These are phyloP conservation scores for Euura lappo DNA, from an alignment of 1,140 invertebrate genomes.

Conservation along the genomic window DNA sequence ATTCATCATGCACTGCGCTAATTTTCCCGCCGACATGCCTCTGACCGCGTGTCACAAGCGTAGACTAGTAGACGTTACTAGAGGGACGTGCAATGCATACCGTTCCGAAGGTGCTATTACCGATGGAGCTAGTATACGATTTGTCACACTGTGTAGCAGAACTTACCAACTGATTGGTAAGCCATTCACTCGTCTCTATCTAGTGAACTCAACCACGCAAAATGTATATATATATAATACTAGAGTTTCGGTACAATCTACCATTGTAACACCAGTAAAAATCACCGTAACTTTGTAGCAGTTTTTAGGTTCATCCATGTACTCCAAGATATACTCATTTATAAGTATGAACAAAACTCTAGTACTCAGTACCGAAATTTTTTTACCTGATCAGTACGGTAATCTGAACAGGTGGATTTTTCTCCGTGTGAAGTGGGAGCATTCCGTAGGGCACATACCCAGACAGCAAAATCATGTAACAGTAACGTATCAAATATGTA, in stretches of 20 bases:
- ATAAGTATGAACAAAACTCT: neutral
- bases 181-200: neutral
- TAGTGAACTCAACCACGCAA: neutral
- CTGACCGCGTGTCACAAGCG: neutral
- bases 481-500: too few species aligned
- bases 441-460: too few species aligned
- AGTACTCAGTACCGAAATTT: too few species aligned
- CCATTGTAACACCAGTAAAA: neutral
- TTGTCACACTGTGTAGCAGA: too few species aligned
- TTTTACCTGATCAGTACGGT: too few species aligned
- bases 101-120: neutral
- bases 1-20: neutral
- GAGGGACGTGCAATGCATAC: neutral
- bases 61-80: neutral
- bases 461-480: too few species aligned
- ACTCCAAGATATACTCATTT: neutral
- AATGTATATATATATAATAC: neutral
- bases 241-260: neutral
- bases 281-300: conserved; percentile 2
- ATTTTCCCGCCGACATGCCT: neutral
- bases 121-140: too few species aligned
- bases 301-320: neutral
- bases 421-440: too few species aligned
- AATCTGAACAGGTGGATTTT: too few species aligned
- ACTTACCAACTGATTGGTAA: too few species aligned